Evolutionary conservation across 1,140 invertebrate species (phyloP).

Genomic region (Orchestia grillus): DNA sequence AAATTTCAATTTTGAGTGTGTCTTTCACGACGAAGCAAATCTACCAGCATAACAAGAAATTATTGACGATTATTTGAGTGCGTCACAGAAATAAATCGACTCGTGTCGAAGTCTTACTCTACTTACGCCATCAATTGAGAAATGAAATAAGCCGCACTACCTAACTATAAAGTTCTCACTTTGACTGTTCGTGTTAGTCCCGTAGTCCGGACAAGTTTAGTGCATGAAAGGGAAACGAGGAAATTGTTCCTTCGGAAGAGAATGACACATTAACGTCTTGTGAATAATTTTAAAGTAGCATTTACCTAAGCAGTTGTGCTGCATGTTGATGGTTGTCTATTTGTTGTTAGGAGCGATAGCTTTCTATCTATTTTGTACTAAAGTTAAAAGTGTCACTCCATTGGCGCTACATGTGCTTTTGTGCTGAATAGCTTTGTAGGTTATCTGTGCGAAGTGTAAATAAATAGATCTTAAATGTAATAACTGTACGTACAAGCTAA

Average conservation of each 20-base stretch:
- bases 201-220: background rate
- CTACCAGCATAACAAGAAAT: background rate
- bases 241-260: background rate
- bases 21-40: background rate
- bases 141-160: background rate
- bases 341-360: constrained; percentile 33
- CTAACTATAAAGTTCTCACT: background rate
- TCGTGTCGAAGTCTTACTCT: background rate
- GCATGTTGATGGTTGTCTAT: background rate
- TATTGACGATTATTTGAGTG: background rate
- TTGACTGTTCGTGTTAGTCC: background rate
- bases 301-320: background rate
- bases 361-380: constrained; percentile 54
- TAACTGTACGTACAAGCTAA: background rate
- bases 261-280: background rate
- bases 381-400: constrained; percentile 10
- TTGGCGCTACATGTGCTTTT: constrained; percentile 36
- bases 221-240: background rate
- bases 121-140: background rate
- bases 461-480: background rate
- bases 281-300: background rate
- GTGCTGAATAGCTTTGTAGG: constrained; percentile 21
- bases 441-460: background rate
- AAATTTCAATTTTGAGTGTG: background rate
- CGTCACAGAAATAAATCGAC: background rate